phyloP scores from a whole-genome alignment of 2,888 invertebrate genomes.

The Coleophora flavipennella region DNA sequence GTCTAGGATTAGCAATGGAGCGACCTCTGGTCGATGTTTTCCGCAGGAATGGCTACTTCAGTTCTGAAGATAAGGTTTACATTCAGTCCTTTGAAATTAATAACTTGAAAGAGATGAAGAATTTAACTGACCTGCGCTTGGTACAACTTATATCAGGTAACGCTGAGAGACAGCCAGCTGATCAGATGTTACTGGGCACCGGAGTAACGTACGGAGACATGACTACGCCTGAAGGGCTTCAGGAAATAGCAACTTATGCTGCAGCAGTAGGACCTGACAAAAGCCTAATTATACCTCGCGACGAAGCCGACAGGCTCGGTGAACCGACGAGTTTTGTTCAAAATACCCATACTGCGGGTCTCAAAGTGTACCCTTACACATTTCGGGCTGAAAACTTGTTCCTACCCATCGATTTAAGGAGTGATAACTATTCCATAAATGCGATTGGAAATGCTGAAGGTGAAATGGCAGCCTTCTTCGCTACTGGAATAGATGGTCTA shows the following conservation, averaged over 20 bases:
- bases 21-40: conserved; percentile 38
- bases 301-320: conserved; percentile 34
- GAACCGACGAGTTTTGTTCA: conserved; percentile 41
- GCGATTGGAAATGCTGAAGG: conserved; percentile 39
- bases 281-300: conserved; percentile 49
- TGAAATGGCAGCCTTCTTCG: conserved; percentile 45
- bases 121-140: conserved; percentile 41
- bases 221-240: conserved; percentile 47
- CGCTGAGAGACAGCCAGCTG: conserved; percentile 37
- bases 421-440: conserved; percentile 19
- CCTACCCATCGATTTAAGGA: conserved; percentile 46
- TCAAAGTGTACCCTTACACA: conserved; percentile 58
- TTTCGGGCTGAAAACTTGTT: conserved; percentile 56
- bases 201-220: conserved; percentile 47
- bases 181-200: conserved; percentile 35
- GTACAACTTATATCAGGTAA: conserved; percentile 34
- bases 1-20: conserved; percentile 46
- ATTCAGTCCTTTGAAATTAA: conserved; percentile 61
- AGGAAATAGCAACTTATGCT: conserved; percentile 49
- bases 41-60: conserved; percentile 43
- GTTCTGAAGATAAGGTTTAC: conserved; percentile 37
- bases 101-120: conserved; percentile 48
- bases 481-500: conserved; percentile 53
- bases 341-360: conserved; percentile 45
- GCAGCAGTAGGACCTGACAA: conserved; percentile 57